Evolutionary conservation across 2,797 vertebrate genomes (phyloP), one percentile per base, ranked within the genome.

Genomic region (Gallinago nigripennis): DNA sequence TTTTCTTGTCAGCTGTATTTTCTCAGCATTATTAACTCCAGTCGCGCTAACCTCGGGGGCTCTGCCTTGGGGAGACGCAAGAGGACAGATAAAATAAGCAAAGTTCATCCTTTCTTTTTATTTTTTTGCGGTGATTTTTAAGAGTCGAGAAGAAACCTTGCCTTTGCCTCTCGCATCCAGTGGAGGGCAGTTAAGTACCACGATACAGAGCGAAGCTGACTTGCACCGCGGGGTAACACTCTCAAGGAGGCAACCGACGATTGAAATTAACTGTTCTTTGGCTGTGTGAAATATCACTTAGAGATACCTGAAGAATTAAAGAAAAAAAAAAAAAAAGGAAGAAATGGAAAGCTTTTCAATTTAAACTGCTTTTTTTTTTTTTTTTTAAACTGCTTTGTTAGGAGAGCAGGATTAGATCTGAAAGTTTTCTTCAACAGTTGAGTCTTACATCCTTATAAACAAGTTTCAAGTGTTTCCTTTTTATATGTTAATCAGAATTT

Each of bases 121-220:
- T 45, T 76, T 80, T 86, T 81, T 86, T 57, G 27, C 57, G 2
- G 53, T 8, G 63, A 17, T 37, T 89, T 66, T 69, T 28, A 4
- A 4, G 0, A 11, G 31, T 13, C 19, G 20, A 16, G 61, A 30
- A 13, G 35, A 35, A 57, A 16, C 25, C 30, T 16, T 95, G 96
- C 53, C 46, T 85, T 98, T 97, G 88, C 90, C 48, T 80, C 20
- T 77, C 15, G 37, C 12, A 37, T 81, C 98, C 98, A 98, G 97
- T 90, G 98, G 98, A 98, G 98, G 98, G 98, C 98, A 98, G 96
- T 95, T 97, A 89, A 87, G 97, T 84, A 97, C 97, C 98, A 95
- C 2, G 90, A 21, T 95, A 97, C 2, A 3, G 84, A 91, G 39
- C 9, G 2, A 35, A 53, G 60, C 53, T 3, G 21, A 15, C 8